Conservation (phyloP, 2,797 vertebrate species). For the Cynodonichthys magdalenae region DNA sequence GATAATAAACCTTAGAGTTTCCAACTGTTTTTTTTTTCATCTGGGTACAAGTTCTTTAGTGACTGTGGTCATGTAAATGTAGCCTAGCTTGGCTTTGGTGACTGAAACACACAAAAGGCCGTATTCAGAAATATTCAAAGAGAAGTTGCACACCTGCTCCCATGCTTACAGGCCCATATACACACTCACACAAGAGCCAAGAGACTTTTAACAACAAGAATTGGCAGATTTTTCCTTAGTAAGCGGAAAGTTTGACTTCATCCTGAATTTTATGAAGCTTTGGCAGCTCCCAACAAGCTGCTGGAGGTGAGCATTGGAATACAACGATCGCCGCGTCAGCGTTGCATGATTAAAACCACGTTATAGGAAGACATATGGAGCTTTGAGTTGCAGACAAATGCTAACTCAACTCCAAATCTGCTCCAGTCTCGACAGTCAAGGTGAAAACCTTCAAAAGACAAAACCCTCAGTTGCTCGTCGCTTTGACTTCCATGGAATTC, state of each 20-base stretch:
- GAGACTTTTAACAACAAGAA: slow-evolving; percentile 24
- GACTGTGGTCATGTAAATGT: too few relatives aligned
- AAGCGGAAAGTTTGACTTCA: slow-evolving; percentile 28
- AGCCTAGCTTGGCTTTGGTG: neutral
- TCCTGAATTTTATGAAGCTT: slow-evolving; percentile 28
- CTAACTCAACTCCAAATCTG: neutral
- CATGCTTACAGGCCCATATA: neutral
- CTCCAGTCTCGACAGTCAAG: slow-evolving; percentile 22
- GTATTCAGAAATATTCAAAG: neutral
- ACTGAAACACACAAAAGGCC: neutral
- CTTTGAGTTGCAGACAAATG: neutral
- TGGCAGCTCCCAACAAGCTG: neutral
- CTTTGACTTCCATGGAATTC: slow-evolving; percentile 52
- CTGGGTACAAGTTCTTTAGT: too few relatives aligned
- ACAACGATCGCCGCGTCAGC: neutral
- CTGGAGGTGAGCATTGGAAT: neutral
- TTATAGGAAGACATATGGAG: too few relatives aligned
- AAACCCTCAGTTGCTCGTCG: slow-evolving; percentile 11
- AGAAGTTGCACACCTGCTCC: neutral
- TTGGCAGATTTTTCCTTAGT: slow-evolving; percentile 17
- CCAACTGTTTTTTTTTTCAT: too few relatives aligned
- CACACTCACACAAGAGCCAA: neutral
- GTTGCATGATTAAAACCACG: neutral
- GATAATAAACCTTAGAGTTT: too few relatives aligned
- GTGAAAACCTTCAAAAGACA: slow-evolving; percentile 2